Percentiles rank a stretch among this genome's conserved stretches.
Conservation (phyloP, 2,797 vertebrate genomes). For the Ctenopoma multispine region DNA sequence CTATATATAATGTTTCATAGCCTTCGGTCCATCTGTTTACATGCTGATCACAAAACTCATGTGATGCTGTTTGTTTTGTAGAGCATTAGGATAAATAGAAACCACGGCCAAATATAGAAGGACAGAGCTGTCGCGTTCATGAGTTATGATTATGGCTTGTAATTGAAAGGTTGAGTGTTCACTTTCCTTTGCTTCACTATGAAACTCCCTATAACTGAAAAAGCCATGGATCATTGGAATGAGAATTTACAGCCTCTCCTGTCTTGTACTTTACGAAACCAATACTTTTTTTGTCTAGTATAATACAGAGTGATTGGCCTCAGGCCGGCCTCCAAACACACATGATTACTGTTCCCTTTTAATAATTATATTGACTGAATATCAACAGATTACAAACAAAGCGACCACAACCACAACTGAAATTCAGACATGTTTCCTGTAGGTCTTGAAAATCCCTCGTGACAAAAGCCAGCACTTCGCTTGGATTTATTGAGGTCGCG, state of each 20-base stretch:
- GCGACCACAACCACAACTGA: conserved; percentile 41
- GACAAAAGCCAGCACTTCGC: conserved; percentile 11
- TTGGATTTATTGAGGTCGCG: conserved; percentile 11
- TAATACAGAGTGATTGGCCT: conserved; percentile 29
- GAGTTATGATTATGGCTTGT: conserved; percentile 77
- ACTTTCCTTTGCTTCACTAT: conserved; percentile 58
- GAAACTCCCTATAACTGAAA: conserved; percentile 61
- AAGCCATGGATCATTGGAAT: conserved; percentile 56
- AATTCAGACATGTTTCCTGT: conserved; percentile 27
- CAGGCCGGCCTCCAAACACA: conserved; percentile 11
- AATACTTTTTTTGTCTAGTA: conserved; percentile 33
- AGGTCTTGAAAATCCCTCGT: conserved; percentile 24
- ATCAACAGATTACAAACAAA: conserved; percentile 50
- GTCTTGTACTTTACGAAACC: conserved; percentile 57
- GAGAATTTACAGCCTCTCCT: conserved; percentile 57
- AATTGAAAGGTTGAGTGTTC: conserved; percentile 75
- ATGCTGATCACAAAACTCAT: conserved; percentile 48
- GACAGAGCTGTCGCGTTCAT: conserved; percentile 57
- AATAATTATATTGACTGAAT: conserved; percentile 42
- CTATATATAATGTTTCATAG: conserved; percentile 65
- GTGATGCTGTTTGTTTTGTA: conserved; percentile 62
- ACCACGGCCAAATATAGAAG: conserved; percentile 68
- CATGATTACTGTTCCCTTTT: conserved; percentile 25
- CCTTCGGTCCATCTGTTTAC: conserved; percentile 65
- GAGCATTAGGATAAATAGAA: conserved; percentile 66